These are phyloP conservation scores for Episyrphus balteatus DNA, from an alignment of 1,140 invertebrate species.

Conservation along the genomic window DNA sequence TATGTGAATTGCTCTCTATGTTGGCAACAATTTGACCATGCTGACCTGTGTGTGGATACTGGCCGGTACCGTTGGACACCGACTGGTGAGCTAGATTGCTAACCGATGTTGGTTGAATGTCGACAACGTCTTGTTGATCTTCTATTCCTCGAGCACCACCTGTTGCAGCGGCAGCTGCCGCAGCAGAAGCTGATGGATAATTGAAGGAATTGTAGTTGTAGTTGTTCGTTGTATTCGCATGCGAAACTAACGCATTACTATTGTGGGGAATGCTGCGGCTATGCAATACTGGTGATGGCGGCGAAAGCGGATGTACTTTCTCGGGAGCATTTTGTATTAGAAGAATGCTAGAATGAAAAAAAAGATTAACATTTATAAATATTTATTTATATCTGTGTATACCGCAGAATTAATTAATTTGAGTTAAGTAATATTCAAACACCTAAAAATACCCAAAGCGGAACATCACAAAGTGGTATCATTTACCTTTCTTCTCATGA, in stretches of 20 bases:
- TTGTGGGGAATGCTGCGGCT: conserved; percentile 15
- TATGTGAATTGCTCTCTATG: conserved; percentile 21
- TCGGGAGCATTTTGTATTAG: conserved; percentile 83
- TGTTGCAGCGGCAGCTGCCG: conserved; percentile 9
- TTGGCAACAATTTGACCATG: conserved; percentile 4
- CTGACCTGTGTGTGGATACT: conserved; percentile 2
- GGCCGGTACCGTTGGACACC: not conserved
- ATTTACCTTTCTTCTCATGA: no score
- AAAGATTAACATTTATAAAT: no score
- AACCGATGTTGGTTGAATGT: no score
- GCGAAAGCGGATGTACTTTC: conserved; percentile 47
- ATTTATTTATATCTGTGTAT: not conserved
- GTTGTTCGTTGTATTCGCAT: conserved; percentile 5
- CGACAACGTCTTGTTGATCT: no score
- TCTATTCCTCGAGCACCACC: not conserved
- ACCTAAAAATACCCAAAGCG: no score
- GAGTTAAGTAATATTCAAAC: no score
- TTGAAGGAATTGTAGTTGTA: conserved; percentile 7
- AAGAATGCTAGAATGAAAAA: conserved; percentile 55
- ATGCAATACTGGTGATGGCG: conserved; percentile 38
- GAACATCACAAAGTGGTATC: no score
- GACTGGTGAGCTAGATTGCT: conserved; percentile 5
- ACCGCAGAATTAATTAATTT: not conserved
- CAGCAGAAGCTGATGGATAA: conserved; percentile 5
- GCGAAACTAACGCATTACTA: conserved; percentile 5